These are phyloP conservation scores for Arenaria interpres DNA, from an alignment of 2,113 vertebrate species.

Conservation along the genomic window DNA sequence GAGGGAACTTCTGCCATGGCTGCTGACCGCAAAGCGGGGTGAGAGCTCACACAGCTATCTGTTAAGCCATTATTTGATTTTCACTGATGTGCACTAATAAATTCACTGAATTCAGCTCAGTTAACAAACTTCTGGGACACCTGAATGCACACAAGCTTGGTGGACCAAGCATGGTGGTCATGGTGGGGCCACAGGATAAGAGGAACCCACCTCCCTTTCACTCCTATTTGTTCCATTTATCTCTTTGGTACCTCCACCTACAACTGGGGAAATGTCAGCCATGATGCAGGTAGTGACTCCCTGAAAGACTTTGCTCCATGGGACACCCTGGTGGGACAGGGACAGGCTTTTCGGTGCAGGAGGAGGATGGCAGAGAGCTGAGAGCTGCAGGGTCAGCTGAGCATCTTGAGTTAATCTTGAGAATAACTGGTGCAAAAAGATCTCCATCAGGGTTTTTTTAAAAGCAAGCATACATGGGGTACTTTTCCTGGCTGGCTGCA, in stretches of 20 bases:
- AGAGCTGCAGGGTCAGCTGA: neutral
- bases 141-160: neutral
- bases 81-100: neutral
- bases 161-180: no score
- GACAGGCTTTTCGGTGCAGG: neutral
- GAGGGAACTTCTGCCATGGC: neutral
- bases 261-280: fast-evolving
- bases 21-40: neutral
- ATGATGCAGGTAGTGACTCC: neutral
- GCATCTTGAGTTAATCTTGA: neutral
- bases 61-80: neutral
- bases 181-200: neutral
- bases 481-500: neutral
- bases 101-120: neutral
- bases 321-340: neutral
- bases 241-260: neutral
- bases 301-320: neutral
- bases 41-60: neutral
- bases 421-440: neutral
- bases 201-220: neutral
- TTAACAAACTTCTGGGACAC: neutral
- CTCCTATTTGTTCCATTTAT: neutral
- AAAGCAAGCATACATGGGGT: neutral
- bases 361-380: neutral
- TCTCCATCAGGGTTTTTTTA: neutral